phyloP scores from a whole-genome alignment of 1,140 invertebrate species.

The Neuroterus valhalla region DNA sequence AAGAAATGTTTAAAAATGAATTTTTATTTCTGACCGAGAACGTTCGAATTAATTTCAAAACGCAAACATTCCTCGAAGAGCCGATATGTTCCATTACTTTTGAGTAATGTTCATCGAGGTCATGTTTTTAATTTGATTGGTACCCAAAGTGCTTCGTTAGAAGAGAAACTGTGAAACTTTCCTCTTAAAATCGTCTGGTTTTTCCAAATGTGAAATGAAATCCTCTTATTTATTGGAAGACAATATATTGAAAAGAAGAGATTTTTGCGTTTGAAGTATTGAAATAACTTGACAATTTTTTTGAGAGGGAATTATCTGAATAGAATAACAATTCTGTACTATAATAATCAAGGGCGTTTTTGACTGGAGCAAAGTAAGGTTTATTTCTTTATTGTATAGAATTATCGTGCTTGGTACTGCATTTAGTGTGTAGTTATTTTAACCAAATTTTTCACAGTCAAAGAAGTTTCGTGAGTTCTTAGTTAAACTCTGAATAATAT shows the following conservation, averaged over 20 bases:
- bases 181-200: neutral
- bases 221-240: neutral
- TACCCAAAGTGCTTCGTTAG: neutral
- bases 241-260: neutral
- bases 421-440: neutral
- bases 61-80: too few species aligned
- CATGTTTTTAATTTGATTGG: neutral
- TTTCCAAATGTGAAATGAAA: neutral
- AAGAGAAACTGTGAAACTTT: neutral
- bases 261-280: neutral
- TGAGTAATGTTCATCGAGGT: neutral
- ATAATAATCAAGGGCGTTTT: neutral
- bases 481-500: neutral
- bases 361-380: neutral
- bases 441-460: conserved; percentile 4
- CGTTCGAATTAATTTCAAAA: too few species aligned
- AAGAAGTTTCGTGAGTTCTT: neutral
- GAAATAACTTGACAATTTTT: neutral
- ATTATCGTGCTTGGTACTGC: neutral
- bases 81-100: too few species aligned
- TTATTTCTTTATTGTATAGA: neutral
- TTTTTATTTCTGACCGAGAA: conserved; percentile 1
- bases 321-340: neutral
- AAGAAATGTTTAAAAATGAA: neutral
- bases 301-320: neutral